Conservation (phyloP, 2,888 invertebrate genomes). For the Calliphora vomitoria region DNA sequence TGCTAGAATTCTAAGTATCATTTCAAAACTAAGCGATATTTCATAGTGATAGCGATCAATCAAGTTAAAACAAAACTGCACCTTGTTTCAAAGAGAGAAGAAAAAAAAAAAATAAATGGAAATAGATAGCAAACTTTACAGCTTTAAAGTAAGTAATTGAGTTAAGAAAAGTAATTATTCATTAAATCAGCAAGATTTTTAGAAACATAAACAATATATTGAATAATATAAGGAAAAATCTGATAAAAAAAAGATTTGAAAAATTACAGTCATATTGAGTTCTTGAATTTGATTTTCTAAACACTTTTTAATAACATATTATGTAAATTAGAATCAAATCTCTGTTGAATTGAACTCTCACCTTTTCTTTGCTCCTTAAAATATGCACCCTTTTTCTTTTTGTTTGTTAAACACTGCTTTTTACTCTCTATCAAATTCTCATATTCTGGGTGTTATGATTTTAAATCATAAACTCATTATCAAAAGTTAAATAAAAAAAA, state of each 20-base stretch:
- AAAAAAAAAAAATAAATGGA: conserved; percentile 20
- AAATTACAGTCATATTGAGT: too few species aligned
- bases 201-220: neutral
- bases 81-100: conserved; percentile 51
- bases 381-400: conserved; percentile 65
- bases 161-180: conserved; percentile 33
- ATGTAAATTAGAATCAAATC: conserved; percentile 66
- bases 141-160: conserved; percentile 30
- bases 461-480: conserved; percentile 72
- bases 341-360: conserved; percentile 59
- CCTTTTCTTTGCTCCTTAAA: conserved; percentile 58
- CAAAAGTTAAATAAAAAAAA: conserved; percentile 37
- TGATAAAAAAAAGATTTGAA: neutral
- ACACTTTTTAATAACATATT: conserved; percentile 63
- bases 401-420: neutral
- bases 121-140: neutral
- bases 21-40: conserved; percentile 56
- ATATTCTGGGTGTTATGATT: conserved; percentile 63
- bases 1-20: conserved; percentile 41
- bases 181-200: conserved; percentile 33
- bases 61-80: conserved; percentile 59
- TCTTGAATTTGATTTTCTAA: too few species aligned
- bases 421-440: conserved; percentile 47
- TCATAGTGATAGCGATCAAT: conserved; percentile 69
- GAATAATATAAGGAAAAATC: neutral